Percentiles rank a stretch among this genome's conserved stretches.
Evolutionary conservation across 2,113 vertebrate species (phyloP).

Genomic region (Ceuthmochares aereus): DNA sequence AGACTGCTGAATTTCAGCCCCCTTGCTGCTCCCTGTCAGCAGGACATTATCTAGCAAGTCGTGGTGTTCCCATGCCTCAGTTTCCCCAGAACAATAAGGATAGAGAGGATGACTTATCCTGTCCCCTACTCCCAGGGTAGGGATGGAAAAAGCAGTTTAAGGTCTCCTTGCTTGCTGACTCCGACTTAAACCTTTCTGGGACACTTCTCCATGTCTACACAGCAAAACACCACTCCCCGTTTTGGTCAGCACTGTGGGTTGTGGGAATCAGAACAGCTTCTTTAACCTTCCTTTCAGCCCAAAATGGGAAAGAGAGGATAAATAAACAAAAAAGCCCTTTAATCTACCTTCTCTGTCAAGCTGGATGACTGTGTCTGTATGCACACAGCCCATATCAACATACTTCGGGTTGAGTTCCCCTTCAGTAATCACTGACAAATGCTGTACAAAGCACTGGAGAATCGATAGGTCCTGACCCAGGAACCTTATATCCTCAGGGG

Average conservation of each 20-base stretch:
- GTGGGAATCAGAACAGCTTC: not conserved
- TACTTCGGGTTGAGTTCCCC: not conserved
- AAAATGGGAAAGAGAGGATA: not conserved
- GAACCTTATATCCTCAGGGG: not conserved
- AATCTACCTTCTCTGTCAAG: not conserved
- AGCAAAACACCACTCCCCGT: accelerated
- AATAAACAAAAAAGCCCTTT: not conserved
- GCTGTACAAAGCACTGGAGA: not conserved
- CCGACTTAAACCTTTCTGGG: not conserved
- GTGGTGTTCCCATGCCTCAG: not conserved
- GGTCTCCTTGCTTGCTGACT: not conserved
- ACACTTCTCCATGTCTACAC: too few species aligned
- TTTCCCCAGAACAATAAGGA: not conserved
- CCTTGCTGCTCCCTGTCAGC: not conserved
- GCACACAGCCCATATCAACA: not conserved
- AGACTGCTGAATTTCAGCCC: not conserved
- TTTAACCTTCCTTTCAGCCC: not conserved
- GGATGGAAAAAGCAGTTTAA: not conserved
- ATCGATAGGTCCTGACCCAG: not conserved
- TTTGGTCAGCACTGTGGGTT: not conserved
- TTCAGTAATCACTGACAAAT: constrained; percentile 9
- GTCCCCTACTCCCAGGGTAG: not conserved
- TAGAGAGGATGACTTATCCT: not conserved
- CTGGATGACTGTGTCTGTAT: not conserved
- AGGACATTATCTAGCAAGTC: not conserved